phyloP scores from a whole-genome alignment of 2,888 invertebrate genomes.

The Heteropelma amictum region DNA sequence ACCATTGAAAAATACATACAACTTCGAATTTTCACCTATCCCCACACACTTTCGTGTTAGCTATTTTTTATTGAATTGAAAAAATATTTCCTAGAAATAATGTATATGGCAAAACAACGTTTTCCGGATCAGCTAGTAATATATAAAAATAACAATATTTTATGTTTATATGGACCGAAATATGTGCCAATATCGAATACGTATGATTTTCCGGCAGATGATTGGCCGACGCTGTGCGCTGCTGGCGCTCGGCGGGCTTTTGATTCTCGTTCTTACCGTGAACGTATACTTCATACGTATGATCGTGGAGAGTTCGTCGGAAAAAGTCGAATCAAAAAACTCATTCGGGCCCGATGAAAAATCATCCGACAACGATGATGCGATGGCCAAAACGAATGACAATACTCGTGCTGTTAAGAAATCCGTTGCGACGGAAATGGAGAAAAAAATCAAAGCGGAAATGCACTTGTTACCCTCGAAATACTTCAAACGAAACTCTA shows the following conservation, averaged over 20 bases:
- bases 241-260: slow-evolving; percentile 72
- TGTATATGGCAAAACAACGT: too few relatives aligned
- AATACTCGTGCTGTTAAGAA: slow-evolving; percentile 54
- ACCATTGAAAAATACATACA: too few relatives aligned
- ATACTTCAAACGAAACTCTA: slow-evolving; percentile 71
- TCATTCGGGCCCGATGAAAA: slow-evolving; percentile 62
- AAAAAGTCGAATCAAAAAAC: slow-evolving; percentile 60
- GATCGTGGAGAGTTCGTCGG: slow-evolving; percentile 74
- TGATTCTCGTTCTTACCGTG: slow-evolving; percentile 73
- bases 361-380: slow-evolving; percentile 54
- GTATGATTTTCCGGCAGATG: slow-evolving; percentile 64
- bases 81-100: too few relatives aligned
- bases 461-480: slow-evolving; percentile 68
- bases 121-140: too few relatives aligned
- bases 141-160: too few relatives aligned
- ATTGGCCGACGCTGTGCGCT: slow-evolving; percentile 74
- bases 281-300: slow-evolving; percentile 75
- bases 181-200: background rate
- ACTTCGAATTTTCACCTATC: too few relatives aligned
- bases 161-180: too few relatives aligned
- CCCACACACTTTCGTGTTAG: too few relatives aligned
- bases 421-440: slow-evolving; percentile 61
- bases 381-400: slow-evolving; percentile 52
- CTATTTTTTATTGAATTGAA: too few relatives aligned
- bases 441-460: slow-evolving; percentile 66